These are phyloP conservation scores for Drosophila longiperda DNA, from an alignment of 2,888 invertebrate species.

Conservation along the genomic window DNA sequence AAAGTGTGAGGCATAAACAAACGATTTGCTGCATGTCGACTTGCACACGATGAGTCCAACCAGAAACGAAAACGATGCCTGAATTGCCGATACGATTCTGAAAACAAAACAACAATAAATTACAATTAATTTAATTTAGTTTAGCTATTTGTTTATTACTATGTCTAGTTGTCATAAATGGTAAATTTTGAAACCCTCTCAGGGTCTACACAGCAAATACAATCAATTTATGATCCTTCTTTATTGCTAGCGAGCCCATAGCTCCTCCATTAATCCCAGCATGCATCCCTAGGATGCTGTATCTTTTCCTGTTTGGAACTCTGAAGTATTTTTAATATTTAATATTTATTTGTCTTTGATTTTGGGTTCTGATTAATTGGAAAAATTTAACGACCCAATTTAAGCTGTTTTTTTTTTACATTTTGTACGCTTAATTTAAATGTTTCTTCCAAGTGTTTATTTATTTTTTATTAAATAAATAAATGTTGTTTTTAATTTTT, in stretches of 20 bases:
- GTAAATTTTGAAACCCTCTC: no score
- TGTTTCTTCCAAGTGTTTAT: not conserved
- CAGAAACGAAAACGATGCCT: slow-evolving; percentile 89
- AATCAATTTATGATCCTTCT: no score
- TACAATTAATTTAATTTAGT: not conserved
- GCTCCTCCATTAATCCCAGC: no score
- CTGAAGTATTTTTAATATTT: no score
- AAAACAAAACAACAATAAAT: slow-evolving; percentile 38
- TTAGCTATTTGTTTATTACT: no score
- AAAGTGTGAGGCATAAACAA: slow-evolving; percentile 89
- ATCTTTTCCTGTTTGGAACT: no score
- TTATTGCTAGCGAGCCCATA: no score
- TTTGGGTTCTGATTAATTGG: not conserved
- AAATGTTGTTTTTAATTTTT: not conserved
- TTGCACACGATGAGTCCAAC: slow-evolving; percentile 89
- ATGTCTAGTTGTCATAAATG: no score
- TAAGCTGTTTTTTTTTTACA: not conserved
- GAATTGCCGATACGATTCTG: slow-evolving; percentile 90
- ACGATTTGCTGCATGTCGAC: slow-evolving; percentile 89
- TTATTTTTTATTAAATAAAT: not conserved
- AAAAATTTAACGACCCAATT: not conserved
- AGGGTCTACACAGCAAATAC: no score
- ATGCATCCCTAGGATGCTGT: no score
- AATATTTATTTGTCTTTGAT: no score
- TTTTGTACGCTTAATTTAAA: not conserved